Evolutionary conservation across 2,113 vertebrate species (phyloP).

Genomic region (Globicephala melas): DNA sequence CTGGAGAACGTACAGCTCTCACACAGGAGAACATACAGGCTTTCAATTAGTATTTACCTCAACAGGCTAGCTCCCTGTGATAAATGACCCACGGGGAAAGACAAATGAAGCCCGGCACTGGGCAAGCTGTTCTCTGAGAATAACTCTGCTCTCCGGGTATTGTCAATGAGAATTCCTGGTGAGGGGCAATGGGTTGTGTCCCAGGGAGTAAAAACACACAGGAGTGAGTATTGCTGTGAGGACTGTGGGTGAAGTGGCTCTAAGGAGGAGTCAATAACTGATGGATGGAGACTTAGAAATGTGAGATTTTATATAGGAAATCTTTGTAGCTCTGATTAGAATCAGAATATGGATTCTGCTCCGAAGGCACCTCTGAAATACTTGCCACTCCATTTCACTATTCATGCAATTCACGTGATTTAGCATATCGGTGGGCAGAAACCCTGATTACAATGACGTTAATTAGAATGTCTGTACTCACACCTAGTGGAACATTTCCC

Average conservation of each 20-base stretch:
- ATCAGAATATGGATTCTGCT: constrained; percentile 23
- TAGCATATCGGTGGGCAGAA: constrained; percentile 22
- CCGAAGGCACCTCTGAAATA: constrained; percentile 7
- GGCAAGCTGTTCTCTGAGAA: constrained; percentile 58
- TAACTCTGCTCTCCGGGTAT: constrained; percentile 45
- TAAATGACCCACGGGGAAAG: constrained; percentile 59
- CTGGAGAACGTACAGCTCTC: background rate
- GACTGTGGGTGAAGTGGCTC: background rate
- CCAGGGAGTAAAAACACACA: constrained; percentile 9
- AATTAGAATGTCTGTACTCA: constrained; percentile 47
- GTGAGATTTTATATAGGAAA: constrained; percentile 11
- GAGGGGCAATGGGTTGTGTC: constrained; percentile 51
- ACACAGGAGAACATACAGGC: constrained; percentile 35
- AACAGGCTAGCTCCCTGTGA: constrained; percentile 60
- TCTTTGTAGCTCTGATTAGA: constrained; percentile 56
- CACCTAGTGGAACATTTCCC: constrained; percentile 37
- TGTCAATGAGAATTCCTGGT: constrained; percentile 54
- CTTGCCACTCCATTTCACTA: background rate
- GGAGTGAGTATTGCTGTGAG: background rate
- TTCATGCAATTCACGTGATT: constrained; percentile 18
- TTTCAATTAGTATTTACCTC: constrained; percentile 62
- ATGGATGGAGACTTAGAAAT: background rate
- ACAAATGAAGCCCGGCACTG: constrained; percentile 51
- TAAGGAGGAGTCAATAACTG: background rate
- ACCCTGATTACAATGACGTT: background rate